Base-by-base conservation (phyloP, 1,140 invertebrate genomes). In the Telenomus remus region DNA sequence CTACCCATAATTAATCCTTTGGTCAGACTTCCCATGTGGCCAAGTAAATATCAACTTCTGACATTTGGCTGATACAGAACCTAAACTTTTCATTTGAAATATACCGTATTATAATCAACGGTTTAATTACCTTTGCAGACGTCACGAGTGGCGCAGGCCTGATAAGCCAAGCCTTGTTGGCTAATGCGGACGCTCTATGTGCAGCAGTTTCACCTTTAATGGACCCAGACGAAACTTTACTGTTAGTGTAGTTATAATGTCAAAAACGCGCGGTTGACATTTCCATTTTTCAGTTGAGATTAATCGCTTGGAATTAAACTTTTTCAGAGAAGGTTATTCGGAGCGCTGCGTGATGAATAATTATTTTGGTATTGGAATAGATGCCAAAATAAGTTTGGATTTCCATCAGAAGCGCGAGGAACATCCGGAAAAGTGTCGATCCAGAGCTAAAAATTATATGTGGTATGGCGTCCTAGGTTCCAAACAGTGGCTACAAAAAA, bases 331-430 rank as follows among this genome's bases (percentile, higher is more conserved):
- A 88, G 96, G 96, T 3, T 98, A 96, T 86, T 94, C 94, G 77
- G 97, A 99, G 87, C 93, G 94, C 73, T 97, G 96, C 74, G 97
- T 99, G 0, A 99, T 99, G 97, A 99, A 99, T 84, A 99, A 99
- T 85, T 99, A 99, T 86, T 99, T 99, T 88, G 98, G 98, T 0
- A 99, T 99, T 84, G 98, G 98, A 10, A 96, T 99, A 48, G 98
- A 99, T 90, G 98, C 98, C 0, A 99, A 99, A 88, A 98, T 99
- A 19, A 97, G 96, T 8, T 87, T 99, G 8, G 97, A 99, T 82
- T 99, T 99, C 85, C 98, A 99, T 87, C 96, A 97, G 80, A 98
- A 98, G 86, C 90, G 97, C 27, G 97, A 99, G 85, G 97, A 98
- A 85, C 97, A 99, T 89, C 98, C 98, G 0, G 96, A 99, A 83